A percentile compares a stretch with the other conserved stretches of the same genome.
Evolutionary conservation across 2,113 vertebrate genomes (phyloP).

Genomic region (Castor canadensis): DNA sequence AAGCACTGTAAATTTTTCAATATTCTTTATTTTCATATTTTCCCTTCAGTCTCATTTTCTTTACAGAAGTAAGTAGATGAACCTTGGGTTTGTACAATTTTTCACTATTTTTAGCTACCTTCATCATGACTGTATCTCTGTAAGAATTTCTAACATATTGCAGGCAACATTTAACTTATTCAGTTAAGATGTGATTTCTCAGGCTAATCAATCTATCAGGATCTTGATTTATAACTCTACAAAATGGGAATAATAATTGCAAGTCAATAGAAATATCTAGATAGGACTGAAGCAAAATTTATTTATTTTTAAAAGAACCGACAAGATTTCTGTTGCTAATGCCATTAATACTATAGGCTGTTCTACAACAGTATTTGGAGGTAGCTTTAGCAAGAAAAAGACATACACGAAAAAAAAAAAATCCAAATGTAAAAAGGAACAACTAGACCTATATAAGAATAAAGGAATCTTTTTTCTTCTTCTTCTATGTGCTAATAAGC

Average conservation of each 20-base stretch:
- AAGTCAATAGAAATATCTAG: conserved; percentile 27
- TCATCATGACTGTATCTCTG: background rate
- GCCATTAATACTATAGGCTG: conserved; percentile 30
- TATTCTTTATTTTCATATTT: conserved; percentile 7
- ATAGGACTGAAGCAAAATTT: background rate
- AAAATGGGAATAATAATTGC: conserved; percentile 24
- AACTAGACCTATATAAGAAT: background rate
- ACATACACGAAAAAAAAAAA: conserved; percentile 17
- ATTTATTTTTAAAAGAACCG: conserved; percentile 25
- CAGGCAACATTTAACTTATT: background rate
- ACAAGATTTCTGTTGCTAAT: conserved; percentile 55
- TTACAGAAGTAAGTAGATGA: conserved; percentile 1
- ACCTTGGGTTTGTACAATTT: background rate
- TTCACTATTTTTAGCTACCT: background rate
- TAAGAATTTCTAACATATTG: conserved; percentile 15
- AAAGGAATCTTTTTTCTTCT: conserved; percentile 51
- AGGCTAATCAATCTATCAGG: background rate
- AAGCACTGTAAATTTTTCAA: background rate
- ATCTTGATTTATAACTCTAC: conserved; percentile 34
- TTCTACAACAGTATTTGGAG: conserved; percentile 20
- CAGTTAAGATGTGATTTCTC: background rate
- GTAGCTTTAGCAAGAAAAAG: conserved; percentile 34
- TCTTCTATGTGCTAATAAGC: conserved; percentile 36
- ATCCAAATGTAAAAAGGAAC: conserved; percentile 40
- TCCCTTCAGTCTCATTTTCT: background rate